Conservation (phyloP, 2,113 vertebrate genomes). For the Scortum barcoo region DNA sequence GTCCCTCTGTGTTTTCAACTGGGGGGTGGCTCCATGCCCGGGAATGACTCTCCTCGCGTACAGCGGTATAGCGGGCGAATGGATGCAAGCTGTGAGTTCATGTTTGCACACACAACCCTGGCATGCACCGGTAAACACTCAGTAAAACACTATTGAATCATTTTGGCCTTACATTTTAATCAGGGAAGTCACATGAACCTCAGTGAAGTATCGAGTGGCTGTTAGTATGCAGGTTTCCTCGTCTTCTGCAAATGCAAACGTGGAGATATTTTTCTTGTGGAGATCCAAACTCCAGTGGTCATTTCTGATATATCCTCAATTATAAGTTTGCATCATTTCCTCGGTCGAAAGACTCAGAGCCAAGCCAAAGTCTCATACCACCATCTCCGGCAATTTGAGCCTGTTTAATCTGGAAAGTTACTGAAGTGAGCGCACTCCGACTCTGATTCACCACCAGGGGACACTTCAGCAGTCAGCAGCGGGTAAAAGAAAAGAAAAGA, state of each 20-base stretch:
- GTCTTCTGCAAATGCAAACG: not conserved
- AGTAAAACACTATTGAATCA: not conserved
- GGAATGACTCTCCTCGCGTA: conserved; percentile 79
- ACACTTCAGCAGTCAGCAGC: not conserved
- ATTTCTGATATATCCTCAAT: not conserved
- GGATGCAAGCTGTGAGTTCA: conserved; percentile 33
- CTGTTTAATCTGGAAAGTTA: conserved; percentile 26
- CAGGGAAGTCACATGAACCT: not conserved
- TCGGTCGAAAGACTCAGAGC: not conserved
- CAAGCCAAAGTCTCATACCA: conserved; percentile 5
- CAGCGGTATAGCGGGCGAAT: not conserved
- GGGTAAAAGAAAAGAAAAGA: not conserved
- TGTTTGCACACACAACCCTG: conserved; percentile 1
- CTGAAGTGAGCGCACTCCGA: not conserved
- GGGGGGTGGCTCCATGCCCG: conserved; percentile 83
- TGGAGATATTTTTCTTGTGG: not conserved
- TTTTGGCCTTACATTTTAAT: not conserved
- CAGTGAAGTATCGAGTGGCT: not conserved
- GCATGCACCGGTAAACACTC: not conserved
- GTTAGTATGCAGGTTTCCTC: not conserved
- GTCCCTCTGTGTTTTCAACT: conserved; percentile 61
- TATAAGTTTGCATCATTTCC: not conserved
- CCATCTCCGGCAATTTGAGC: conserved; percentile 4
- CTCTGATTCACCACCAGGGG: not conserved
- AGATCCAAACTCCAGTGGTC: not conserved